Conservation (phyloP, 2,113 vertebrate species). For the Crocuta crocuta region DNA sequence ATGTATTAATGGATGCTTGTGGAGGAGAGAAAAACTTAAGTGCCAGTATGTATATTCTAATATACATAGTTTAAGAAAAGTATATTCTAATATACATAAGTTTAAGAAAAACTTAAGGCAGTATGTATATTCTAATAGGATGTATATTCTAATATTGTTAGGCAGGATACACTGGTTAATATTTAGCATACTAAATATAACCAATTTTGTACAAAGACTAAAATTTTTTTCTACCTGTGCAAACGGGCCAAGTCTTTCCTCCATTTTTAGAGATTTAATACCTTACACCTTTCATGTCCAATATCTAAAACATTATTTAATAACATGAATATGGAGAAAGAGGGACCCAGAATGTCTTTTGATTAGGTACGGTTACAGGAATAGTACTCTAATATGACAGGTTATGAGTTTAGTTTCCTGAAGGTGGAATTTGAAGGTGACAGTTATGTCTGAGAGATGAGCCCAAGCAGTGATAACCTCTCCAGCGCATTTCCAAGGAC, state of each 20-base stretch:
- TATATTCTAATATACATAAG: too few relatives aligned
- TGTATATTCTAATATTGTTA: background rate
- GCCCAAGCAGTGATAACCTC: background rate
- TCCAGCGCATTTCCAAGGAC: background rate
- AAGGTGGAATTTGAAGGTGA: background rate
- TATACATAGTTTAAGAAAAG: background rate
- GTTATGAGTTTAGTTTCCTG: background rate
- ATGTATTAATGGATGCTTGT: background rate
- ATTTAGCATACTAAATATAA: background rate
- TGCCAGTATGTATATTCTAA: background rate
- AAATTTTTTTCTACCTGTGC: background rate
- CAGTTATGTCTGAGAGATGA: background rate
- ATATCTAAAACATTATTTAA: background rate
- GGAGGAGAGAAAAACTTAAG: background rate
- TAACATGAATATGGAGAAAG: background rate
- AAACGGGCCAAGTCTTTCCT: background rate
- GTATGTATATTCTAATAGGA: background rate
- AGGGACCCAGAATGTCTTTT: background rate
- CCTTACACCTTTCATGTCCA: background rate
- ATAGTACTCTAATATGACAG: background rate
- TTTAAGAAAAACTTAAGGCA: background rate
- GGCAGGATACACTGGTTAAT: background rate
- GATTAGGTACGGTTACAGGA: background rate
- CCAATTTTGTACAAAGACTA: background rate
- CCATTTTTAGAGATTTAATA: background rate